A percentile compares a stretch with the other conserved stretches of the same genome.
These are phyloP conservation scores for Nothobranchius furzeri DNA, from an alignment of 2,113 vertebrate species.

Conservation along the genomic window DNA sequence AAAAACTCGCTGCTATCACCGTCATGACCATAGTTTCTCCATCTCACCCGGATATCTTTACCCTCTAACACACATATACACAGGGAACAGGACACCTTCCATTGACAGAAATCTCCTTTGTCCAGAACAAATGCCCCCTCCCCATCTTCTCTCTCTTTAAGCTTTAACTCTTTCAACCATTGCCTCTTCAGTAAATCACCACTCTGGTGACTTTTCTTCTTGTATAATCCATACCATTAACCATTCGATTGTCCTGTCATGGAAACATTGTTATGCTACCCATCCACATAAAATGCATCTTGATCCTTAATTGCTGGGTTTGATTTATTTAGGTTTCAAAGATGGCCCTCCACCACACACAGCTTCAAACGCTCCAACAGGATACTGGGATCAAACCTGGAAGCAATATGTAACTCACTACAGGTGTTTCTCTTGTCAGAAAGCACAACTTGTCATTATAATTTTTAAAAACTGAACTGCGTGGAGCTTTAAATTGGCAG, in stretches of 20 bases:
- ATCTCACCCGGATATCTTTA: slow-evolving; percentile 19
- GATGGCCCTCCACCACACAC: background rate
- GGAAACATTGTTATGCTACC: no score
- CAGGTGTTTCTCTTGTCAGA: background rate
- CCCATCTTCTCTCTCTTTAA: slow-evolving; percentile 33
- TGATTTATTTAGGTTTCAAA: background rate
- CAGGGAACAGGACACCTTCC: slow-evolving; percentile 65
- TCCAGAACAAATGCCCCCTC: slow-evolving; percentile 50
- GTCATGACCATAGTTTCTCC: slow-evolving; percentile 2
- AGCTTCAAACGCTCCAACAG: background rate
- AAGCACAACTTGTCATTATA: slow-evolving; percentile 15
- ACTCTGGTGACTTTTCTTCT: no score
- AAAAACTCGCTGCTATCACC: background rate
- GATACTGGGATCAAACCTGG: background rate
- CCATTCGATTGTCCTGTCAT: no score
- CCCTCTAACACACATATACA: slow-evolving; percentile 27
- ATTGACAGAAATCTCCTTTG: slow-evolving; percentile 73
- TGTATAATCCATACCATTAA: no score
- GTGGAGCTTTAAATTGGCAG: slow-evolving; percentile 5
- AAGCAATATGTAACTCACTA: background rate
- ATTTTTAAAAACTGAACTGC: slow-evolving; percentile 10
- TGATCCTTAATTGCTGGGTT: background rate
- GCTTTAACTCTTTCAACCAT: slow-evolving; percentile 21
- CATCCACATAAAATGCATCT: background rate
- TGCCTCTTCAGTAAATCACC: background rate